A percentile compares a stretch with the other conserved stretches of the same genome.
phyloP scores from a whole-genome alignment of 92 coral and sea anemone genomes.

The Porites cylindrica region DNA sequence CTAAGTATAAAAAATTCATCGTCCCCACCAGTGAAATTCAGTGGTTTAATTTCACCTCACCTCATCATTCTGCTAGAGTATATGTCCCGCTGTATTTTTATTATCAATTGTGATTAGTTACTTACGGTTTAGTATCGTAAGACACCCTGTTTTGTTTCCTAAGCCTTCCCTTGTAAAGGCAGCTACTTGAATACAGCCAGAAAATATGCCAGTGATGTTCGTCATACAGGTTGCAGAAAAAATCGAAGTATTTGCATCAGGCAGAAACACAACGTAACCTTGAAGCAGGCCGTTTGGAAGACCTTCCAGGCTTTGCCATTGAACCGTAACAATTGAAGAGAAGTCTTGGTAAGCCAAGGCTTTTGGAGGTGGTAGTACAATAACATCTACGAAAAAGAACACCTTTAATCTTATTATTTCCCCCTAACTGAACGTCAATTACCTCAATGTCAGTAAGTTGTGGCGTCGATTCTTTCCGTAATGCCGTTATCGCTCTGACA shows the following conservation, averaged over 20 bases:
- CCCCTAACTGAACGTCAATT: no score
- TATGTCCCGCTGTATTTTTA: no score
- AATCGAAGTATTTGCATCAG: constrained; percentile 1
- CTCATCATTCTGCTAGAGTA: no score
- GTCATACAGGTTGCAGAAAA: background rate
- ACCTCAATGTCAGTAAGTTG: no score
- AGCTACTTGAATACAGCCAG: constrained; percentile 23
- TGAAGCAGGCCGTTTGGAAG: constrained; percentile 4
- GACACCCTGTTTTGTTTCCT: constrained; percentile 28
- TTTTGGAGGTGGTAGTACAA: constrained; percentile 19
- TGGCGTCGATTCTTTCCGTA: no score
- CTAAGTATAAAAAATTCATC: no score
- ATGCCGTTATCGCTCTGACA: no score
- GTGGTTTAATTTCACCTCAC: no score
- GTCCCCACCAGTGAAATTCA: no score
- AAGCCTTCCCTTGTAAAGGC: constrained; percentile 2
- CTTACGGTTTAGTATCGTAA: constrained; percentile 9
- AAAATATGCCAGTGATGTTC: background rate
- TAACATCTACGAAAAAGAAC: background rate
- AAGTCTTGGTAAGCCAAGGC: background rate
- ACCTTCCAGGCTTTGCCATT: constrained; percentile 7
- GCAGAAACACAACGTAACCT: constrained; percentile 12
- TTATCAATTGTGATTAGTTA: background rate
- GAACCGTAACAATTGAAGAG: constrained; percentile 2
- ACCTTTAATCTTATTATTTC: no score